Evolutionary conservation across 2,888 invertebrate genomes (phyloP).

Genomic region (Agonopterix alstromeriana): DNA sequence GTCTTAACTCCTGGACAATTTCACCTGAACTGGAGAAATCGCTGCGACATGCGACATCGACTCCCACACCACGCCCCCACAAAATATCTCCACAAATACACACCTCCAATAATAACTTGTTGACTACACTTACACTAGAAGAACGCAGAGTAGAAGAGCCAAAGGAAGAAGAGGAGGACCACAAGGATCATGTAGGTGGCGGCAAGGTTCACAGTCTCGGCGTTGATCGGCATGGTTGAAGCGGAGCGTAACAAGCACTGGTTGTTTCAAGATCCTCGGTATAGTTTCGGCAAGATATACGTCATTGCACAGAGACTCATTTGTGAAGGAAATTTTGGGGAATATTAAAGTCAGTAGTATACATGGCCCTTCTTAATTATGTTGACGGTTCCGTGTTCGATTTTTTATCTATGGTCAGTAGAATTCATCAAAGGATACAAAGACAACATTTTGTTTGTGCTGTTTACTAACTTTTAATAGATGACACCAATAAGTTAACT

Average conservation of each 20-base stretch:
- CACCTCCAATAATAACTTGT: slow-evolving; percentile 46
- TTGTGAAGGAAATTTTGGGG: slow-evolving; percentile 10
- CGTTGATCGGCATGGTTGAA: slow-evolving; percentile 68
- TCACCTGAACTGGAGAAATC: slow-evolving; percentile 55
- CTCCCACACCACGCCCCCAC: slow-evolving; percentile 12
- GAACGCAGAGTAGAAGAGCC: slow-evolving; percentile 80
- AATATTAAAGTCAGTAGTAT: background rate
- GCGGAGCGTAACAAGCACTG: slow-evolving; percentile 34
- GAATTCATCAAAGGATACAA: too few relatives aligned
- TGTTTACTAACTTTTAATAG: background rate
- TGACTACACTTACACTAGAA: slow-evolving; percentile 43
- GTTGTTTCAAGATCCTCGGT: slow-evolving; percentile 33
- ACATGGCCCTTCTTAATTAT: too few relatives aligned
- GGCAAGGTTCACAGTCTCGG: slow-evolving; percentile 81
- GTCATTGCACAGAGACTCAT: slow-evolving; percentile 53
- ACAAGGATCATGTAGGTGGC: slow-evolving; percentile 84
- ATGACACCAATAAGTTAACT: background rate
- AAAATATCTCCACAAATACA: slow-evolving; percentile 45
- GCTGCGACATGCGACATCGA: slow-evolving; percentile 51
- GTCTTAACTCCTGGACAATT: slow-evolving; percentile 31
- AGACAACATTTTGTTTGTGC: too few relatives aligned
- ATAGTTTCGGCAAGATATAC: slow-evolving; percentile 24
- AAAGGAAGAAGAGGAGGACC: slow-evolving; percentile 79
- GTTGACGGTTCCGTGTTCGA: too few relatives aligned
- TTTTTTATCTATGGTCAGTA: too few relatives aligned